Evolutionary conservation across 64 coral and sea anemone species (phyloP), one percentile per base, ranked within the genome.

Genomic region (Trachythela sp.): DNA sequence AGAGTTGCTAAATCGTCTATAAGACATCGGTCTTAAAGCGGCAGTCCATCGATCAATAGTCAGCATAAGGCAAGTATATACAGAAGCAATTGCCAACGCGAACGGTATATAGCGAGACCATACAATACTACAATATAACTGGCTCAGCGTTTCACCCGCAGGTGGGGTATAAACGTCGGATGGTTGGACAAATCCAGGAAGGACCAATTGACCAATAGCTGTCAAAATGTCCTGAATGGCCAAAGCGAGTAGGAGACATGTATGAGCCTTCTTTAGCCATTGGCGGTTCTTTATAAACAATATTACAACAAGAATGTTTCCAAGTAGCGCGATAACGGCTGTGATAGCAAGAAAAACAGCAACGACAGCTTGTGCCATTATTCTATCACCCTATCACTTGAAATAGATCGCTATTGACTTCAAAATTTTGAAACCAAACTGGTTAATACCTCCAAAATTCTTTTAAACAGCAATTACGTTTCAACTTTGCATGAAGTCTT

Each of bases 11-110:
- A 15, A 80, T 34, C 37, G 31, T 22, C 37, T 80, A 8, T 37
- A 80, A 15, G 75, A 80, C 75, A 80, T 2, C 17, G 88, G 84
- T 51, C 33, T 89, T 9, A 86, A 29, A 4, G 89, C 85, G 9
- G 92, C 88, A 32, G 86, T 35, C 84, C 88, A 94, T 0, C 88
- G 92, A 30, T 94, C 92, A 13, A 87, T 29, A 13, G 92, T 90
- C 13, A 94, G 67, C 64, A 90, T 24, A 15, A 94, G 33, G 51
- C 88, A 89, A 14, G 89, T 60, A 45, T 94, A 87, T 8, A 87
- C 52, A 1, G 92, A 94, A 39, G 84, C 45, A 0, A 93, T 45
- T 14, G 87, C 88, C 33, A 89, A 83, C 9, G 77, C 50, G 54
- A 93, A 93, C 22, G 89, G 60, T 2, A 90, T 40, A 11, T 90